phyloP scores from a whole-genome alignment of 2,113 vertebrate species.

The Stigmatopora nigra region DNA sequence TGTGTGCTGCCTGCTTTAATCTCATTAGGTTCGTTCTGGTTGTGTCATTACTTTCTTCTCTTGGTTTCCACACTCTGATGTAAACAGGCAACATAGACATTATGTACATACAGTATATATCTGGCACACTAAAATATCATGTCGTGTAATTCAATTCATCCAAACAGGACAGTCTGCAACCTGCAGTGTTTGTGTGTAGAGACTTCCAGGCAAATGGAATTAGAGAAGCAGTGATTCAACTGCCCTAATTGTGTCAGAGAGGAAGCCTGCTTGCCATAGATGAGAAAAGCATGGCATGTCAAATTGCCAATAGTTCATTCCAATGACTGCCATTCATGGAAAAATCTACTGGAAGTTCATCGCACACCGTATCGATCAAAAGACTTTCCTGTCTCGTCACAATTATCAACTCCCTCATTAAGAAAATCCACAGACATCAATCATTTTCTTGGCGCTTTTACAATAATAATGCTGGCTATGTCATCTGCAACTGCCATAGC shows the following conservation, averaged over 20 bases:
- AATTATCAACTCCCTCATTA: conserved; percentile 37
- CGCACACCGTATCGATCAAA: conserved; percentile 38
- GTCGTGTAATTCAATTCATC: conserved; percentile 2
- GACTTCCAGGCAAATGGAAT: conserved; percentile 40
- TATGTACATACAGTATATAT: background rate
- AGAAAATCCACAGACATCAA: conserved; percentile 45
- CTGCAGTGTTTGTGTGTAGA: conserved; percentile 19
- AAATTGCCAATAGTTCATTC: conserved; percentile 40
- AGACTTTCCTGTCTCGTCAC: conserved; percentile 34
- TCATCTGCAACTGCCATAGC: conserved; percentile 29
- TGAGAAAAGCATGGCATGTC: conserved; percentile 58
- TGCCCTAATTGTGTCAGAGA: conserved; percentile 46
- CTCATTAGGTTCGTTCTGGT: conserved; percentile 48
- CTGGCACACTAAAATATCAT: background rate
- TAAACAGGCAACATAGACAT: conserved; percentile 45
- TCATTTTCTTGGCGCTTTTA: conserved; percentile 39
- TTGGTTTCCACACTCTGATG: conserved; percentile 33
- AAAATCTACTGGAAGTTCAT: conserved; percentile 34
- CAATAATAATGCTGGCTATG: conserved; percentile 46
- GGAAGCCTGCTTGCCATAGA: conserved; percentile 31
- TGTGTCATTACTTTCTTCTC: conserved; percentile 41
- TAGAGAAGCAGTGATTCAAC: conserved; percentile 24
- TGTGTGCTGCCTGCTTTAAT: conserved; percentile 56
- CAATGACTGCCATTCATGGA: conserved; percentile 43
- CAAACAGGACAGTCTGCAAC: conserved; percentile 18